These are phyloP conservation scores for Pseudomugil tenellus DNA, from an alignment of 2,797 vertebrate species.

Conservation along the genomic window DNA sequence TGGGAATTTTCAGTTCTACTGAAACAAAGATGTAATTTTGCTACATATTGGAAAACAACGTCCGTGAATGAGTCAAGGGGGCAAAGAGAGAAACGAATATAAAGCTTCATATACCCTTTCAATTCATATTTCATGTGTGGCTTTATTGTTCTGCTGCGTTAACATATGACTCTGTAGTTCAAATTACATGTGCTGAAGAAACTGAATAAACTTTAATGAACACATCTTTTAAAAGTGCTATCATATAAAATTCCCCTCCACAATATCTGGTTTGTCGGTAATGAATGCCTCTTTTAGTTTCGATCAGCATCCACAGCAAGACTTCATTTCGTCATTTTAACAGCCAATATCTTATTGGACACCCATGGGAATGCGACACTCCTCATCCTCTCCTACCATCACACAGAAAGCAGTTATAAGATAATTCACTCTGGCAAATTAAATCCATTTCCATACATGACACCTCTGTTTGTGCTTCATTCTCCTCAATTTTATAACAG, in stretches of 20 bases:
- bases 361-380: constrained; percentile 47
- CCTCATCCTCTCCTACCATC: constrained; percentile 45
- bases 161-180: constrained; percentile 11
- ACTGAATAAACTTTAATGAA: constrained; percentile 12
- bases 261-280: constrained; percentile 43
- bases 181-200: constrained; percentile 1
- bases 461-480: constrained; percentile 50
- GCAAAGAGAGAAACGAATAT: constrained; percentile 41
- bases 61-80: constrained; percentile 40
- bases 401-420: constrained; percentile 56
- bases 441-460: constrained; percentile 63
- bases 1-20: constrained; percentile 65
- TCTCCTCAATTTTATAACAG: constrained; percentile 57
- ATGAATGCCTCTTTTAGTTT: constrained; percentile 48
- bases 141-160: constrained; percentile 36
- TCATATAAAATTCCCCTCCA: constrained; percentile 15
- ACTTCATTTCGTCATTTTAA: constrained; percentile 51
- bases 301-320: constrained; percentile 24
- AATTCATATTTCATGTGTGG: constrained; percentile 43
- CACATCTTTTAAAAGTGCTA: neutral
- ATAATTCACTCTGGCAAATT: constrained; percentile 70
- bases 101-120: constrained; percentile 29
- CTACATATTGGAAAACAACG: constrained; percentile 32
- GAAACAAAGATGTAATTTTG: constrained; percentile 78
- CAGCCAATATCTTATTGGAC: constrained; percentile 55